Evolutionary conservation across 2,113 vertebrate species (phyloP).

Genomic region (Delphinapterus leucas): DNA sequence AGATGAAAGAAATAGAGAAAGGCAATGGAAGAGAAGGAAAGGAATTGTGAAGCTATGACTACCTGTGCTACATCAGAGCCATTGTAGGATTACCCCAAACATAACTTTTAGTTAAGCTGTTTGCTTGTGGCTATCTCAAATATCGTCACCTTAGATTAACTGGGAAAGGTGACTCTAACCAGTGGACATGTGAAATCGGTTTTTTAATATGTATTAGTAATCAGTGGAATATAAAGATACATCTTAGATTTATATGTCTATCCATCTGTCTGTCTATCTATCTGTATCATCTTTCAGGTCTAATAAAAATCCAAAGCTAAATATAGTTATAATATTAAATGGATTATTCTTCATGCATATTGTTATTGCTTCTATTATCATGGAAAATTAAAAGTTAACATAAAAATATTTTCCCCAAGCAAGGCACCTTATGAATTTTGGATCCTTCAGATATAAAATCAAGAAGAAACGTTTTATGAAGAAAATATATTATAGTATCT

Average conservation of each 20-base stretch:
- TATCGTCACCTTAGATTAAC: background rate
- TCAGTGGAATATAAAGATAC: background rate
- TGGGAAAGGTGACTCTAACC: background rate
- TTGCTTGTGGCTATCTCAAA: background rate
- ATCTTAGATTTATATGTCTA: background rate
- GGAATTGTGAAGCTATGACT: background rate
- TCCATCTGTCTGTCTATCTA: background rate
- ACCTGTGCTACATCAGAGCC: background rate
- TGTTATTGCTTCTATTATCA: background rate
- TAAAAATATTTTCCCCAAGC: background rate
- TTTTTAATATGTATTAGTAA: background rate
- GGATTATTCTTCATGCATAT: background rate
- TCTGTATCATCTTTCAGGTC: background rate
- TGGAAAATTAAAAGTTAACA: background rate
- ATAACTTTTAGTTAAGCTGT: background rate
- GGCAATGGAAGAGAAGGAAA: background rate
- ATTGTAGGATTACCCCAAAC: background rate
- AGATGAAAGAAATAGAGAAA: background rate
- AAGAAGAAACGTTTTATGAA: background rate
- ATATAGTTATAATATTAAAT: background rate
- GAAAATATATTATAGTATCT: background rate
- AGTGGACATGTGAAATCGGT: background rate
- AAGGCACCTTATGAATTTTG: background rate
- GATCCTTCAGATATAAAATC: background rate
- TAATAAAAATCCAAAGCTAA: conserved; percentile 31